phyloP scores from a whole-genome alignment of 2,888 invertebrate species.

The Monopis laevigella region DNA sequence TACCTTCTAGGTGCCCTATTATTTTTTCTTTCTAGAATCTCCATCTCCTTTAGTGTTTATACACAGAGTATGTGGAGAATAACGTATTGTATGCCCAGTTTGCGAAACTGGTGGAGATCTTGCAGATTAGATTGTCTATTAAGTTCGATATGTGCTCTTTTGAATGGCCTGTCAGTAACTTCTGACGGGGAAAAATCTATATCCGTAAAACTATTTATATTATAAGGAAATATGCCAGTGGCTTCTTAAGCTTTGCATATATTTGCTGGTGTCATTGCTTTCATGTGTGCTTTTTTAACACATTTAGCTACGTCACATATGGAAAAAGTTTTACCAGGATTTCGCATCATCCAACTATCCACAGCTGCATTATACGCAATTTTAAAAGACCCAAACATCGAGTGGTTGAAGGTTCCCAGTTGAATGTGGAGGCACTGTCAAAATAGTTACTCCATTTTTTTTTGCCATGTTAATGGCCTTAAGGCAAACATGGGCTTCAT shows the following conservation, averaged over 20 bases:
- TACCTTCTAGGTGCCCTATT: no score
- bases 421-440: constrained; percentile 2
- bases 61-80: no score
- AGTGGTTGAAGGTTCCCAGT: constrained; percentile 2
- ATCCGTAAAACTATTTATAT: neutral
- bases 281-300: constrained; percentile 23
- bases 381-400: constrained; percentile 6
- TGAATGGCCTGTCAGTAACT: neutral
- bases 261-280: constrained; percentile 25
- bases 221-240: constrained; percentile 18
- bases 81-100: no score
- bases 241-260: constrained; percentile 25
- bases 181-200: neutral
- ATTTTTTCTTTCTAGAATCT: no score
- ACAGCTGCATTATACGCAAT: constrained; percentile 12
- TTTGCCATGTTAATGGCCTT: neutral
- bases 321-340: constrained; percentile 30
- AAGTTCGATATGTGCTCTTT: neutral
- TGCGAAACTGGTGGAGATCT: no score
- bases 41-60: no score
- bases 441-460: constrained; percentile 2
- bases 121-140: no score
- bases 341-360: constrained; percentile 25
- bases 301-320: constrained; percentile 32
- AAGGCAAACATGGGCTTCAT: constrained; percentile 1